Base-by-base conservation (phyloP, 2,113 vertebrate species). In the Podilymbus podiceps region DNA sequence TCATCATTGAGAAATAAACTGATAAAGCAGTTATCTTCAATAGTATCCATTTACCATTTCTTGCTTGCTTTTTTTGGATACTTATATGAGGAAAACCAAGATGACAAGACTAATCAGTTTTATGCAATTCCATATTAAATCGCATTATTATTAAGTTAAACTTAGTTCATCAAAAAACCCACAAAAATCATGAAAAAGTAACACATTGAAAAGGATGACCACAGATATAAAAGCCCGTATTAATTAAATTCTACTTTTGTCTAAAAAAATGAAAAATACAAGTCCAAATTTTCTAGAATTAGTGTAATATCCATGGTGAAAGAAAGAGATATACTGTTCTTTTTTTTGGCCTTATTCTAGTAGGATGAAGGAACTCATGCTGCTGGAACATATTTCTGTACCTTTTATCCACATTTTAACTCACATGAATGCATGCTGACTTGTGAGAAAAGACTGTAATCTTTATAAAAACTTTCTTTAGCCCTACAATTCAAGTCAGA, bases 291-390 rank as follows among this genome's bases (percentile, higher is more conserved):
- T 82, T 52, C 16, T 42, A n/a, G 8, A 69, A 60, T 25, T 31
- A 81, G 3, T 73, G 11, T 31, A 38, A 71, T 16, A 55, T 63
- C 10, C 19, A 53, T 0, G 0, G 8, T 38, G 12, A 81, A 78
- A 44, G n/a, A 53, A 38, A 64, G 11, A 88, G 9, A 40, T 38
- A n/a, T 31, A 44, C 17, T 42, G 19, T 10, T 55, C 2, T 52
- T 68, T 63, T 68, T 63, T 52, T 40, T 60, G 2, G 3, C 31
- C 23, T 46, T 71, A 60, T 58, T 90, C 6, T 85, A 12, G 35
- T 42, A 81, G 3, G 3, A 90, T 59, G 31, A 67, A 62, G 17
- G 17, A 82, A 79, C 8, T 71, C 16, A 30, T 59, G 13, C 18
- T 44, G 3, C 27, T 83, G 30, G 14, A 77, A 2, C 5, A 56